Evolutionary conservation across 2,888 invertebrate genomes (phyloP).

Genomic region (Drosophila mulleri): DNA sequence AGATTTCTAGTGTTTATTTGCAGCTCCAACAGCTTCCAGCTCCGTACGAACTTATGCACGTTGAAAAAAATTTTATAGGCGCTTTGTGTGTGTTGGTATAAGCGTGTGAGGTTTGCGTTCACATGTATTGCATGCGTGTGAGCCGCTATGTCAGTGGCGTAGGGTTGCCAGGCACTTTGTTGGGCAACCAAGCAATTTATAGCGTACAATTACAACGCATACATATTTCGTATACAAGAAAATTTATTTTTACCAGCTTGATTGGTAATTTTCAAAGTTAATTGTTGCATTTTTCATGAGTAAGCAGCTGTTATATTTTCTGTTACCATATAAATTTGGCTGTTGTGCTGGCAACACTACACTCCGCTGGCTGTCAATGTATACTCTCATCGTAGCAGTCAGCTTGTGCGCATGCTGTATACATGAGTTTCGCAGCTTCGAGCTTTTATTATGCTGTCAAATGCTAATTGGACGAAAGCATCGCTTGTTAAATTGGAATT

Average conservation of each 20-base stretch:
- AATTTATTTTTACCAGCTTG: conserved; percentile 9
- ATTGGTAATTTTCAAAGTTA: accelerated
- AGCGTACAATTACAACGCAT: neutral
- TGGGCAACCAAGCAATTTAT: neutral
- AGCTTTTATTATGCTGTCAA: conserved; percentile 34
- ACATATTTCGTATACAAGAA: accelerated
- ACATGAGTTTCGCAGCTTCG: conserved; percentile 14
- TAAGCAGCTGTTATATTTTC: neutral
- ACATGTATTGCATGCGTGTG: conserved; percentile 63
- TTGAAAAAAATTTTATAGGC: conserved; percentile 50
- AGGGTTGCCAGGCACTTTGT: conserved; percentile 51
- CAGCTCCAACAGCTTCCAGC: conserved; percentile 44
- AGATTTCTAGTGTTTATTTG: conserved; percentile 28
- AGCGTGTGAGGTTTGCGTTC: conserved; percentile 42
- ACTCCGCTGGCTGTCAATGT: conserved; percentile 31
- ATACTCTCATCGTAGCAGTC: conserved; percentile 37
- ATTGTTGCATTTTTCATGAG: accelerated
- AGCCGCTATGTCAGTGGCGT: conserved; percentile 49
- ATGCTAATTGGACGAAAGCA: conserved; percentile 36
- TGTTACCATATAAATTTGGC: neutral
- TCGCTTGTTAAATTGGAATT: conserved; percentile 3
- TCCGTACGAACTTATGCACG: conserved; percentile 70
- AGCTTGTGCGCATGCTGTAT: conserved; percentile 43
- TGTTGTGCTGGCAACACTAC: conserved; percentile 52
- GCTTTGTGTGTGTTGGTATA: conserved; percentile 44